Conservation (phyloP, 2,888 invertebrate species). For the Orchesellides sinensis region DNA sequence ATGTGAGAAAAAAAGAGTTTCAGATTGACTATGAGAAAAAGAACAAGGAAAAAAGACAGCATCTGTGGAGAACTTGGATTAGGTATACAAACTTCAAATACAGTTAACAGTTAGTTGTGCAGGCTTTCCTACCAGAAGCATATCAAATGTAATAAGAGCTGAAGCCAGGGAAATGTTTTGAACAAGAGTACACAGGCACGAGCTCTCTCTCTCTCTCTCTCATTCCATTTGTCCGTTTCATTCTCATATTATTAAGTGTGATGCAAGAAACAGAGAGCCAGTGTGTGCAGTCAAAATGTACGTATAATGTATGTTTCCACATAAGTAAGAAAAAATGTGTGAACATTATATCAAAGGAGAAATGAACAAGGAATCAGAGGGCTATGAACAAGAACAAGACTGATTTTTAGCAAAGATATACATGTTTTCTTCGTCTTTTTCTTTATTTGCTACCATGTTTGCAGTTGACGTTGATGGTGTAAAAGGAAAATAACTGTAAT, state of each 20-base stretch:
- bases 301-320: slow-evolving; percentile 29
- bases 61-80: no score
- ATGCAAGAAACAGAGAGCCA: slow-evolving; percentile 42
- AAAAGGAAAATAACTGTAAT: slow-evolving; percentile 23
- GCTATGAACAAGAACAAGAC: background rate
- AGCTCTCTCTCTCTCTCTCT: no score
- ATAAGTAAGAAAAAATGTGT: slow-evolving; percentile 19
- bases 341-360: slow-evolving; percentile 19
- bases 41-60: slow-evolving; percentile 15
- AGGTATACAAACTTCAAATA: no score
- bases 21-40: background rate
- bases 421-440: background rate
- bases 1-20: background rate
- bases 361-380: slow-evolving; percentile 26
- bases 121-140: background rate
- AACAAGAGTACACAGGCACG: slow-evolving; percentile 17
- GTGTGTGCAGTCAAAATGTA: no score
- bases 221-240: slow-evolving; percentile 57
- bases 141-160: background rate
- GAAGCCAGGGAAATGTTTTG: background rate
- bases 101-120: background rate
- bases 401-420: no score
- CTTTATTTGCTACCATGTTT: slow-evolving; percentile 12
- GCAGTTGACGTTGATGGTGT: slow-evolving; percentile 42
- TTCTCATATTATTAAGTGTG: slow-evolving; percentile 46